Evolutionary conservation across 1,140 invertebrate species (phyloP).

Genomic region (Trichonephila clavata): DNA sequence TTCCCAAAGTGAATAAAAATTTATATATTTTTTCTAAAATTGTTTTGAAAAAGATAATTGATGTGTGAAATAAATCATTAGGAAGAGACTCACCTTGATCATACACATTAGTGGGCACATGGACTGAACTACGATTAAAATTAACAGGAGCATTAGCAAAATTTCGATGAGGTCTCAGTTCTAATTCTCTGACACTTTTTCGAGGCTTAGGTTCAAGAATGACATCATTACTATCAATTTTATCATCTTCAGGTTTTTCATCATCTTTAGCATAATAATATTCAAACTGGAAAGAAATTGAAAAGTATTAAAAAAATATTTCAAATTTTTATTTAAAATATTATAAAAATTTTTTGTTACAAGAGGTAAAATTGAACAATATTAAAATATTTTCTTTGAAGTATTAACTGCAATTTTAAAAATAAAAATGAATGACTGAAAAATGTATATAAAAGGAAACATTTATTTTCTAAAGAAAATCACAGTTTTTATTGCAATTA

Average conservation of each 20-base stretch:
- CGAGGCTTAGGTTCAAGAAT: conserved; percentile 32
- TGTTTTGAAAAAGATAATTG: no score
- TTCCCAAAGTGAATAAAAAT: no score
- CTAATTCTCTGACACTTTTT: conserved; percentile 80
- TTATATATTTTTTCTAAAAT: no score
- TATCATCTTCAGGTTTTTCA: conserved; percentile 22
- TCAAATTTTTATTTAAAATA: neutral
- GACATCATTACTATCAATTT: conserved; percentile 57
- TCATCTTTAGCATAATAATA: conserved; percentile 67
- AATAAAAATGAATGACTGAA: no score
- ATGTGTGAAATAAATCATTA: no score
- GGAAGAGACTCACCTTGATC: conserved; percentile 87
- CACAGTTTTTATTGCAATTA: no score
- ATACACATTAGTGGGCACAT: conserved; percentile 96
- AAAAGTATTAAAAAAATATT: neutral
- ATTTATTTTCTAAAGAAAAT: no score
- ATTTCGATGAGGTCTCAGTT: conserved; percentile 87
- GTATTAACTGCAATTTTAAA: neutral
- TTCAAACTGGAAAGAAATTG: conserved; percentile 57
- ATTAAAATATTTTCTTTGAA: neutral
- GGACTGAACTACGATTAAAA: conserved; percentile 91
- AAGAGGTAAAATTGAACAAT: neutral
- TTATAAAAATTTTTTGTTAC: neutral
- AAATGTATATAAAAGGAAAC: no score
- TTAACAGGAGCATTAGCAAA: conserved; percentile 92